phyloP scores from a whole-genome alignment of 2,888 invertebrate species.

The Zygaena filipendulae region DNA sequence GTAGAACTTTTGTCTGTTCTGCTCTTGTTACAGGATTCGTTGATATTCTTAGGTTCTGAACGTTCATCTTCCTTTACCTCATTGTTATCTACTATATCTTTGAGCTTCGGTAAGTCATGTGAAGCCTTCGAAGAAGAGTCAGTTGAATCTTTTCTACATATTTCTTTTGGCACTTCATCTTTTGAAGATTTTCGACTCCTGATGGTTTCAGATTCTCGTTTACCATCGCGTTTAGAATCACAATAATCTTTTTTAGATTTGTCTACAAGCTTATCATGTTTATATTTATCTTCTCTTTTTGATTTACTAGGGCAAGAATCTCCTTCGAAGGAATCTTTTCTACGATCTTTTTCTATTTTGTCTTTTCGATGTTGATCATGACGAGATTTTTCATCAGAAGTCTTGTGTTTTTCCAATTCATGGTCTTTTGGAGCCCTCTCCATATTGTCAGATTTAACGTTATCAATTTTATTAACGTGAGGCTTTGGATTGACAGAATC shows the following conservation, averaged over 20 bases:
- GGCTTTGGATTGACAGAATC: constrained; percentile 35
- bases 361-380: constrained; percentile 63
- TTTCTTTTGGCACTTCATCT: constrained; percentile 49
- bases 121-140: constrained; percentile 58
- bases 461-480: constrained; percentile 27
- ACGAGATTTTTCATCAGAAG: constrained; percentile 43
- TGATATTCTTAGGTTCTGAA: constrained; percentile 37
- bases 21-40: constrained; percentile 58
- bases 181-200: constrained; percentile 52
- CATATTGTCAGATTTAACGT: constrained; percentile 26
- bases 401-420: constrained; percentile 42
- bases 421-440: constrained; percentile 39
- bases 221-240: constrained; percentile 49
- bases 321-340: constrained; percentile 34
- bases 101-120: constrained; percentile 48
- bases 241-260: constrained; percentile 41
- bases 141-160: constrained; percentile 59
- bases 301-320: constrained; percentile 29
- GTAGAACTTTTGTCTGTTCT: constrained; percentile 55
- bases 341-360: constrained; percentile 44
- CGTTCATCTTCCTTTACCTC: constrained; percentile 49
- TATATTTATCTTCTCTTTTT: constrained; percentile 62
- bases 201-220: constrained; percentile 42
- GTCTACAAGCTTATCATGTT: too few species aligned
- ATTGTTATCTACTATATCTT: constrained; percentile 39